Conservation (phyloP, 2,797 vertebrate species). For the Cossypha dichroa region DNA sequence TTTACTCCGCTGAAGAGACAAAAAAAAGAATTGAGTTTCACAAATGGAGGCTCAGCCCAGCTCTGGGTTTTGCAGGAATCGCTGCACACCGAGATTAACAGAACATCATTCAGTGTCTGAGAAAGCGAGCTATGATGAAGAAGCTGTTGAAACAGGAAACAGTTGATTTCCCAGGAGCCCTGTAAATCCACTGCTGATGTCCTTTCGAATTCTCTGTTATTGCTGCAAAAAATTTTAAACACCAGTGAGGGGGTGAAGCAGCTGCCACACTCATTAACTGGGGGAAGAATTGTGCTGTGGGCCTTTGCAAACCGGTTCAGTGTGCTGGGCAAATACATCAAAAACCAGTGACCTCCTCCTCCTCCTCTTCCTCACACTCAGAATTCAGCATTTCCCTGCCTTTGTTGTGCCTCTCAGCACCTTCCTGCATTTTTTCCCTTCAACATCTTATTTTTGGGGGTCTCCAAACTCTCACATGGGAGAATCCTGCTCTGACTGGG, state of each 20-base stretch:
- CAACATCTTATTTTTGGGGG: background rate
- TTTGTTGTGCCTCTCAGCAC: background rate
- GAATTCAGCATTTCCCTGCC: background rate
- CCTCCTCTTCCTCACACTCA: background rate
- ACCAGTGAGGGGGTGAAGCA: background rate
- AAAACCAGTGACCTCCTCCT: background rate
- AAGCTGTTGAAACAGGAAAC: slow-evolving; percentile 68
- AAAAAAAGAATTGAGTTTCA: background rate
- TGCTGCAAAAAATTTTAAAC: slow-evolving; percentile 57
- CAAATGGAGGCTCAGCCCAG: background rate
- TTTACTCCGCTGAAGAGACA: background rate
- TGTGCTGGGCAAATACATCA: background rate
- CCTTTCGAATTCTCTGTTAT: slow-evolving; percentile 57
- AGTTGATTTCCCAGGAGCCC: slow-evolving; percentile 68
- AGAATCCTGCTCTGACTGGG: background rate
- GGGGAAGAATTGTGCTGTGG: background rate
- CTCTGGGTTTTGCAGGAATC: slow-evolving; percentile 15
- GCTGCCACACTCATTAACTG: slow-evolving; percentile 33
- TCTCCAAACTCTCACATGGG: background rate
- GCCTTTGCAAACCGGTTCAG: background rate
- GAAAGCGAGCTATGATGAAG: slow-evolving; percentile 60
- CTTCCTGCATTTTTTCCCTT: background rate
- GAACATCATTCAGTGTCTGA: slow-evolving; percentile 30
- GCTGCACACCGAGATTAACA: slow-evolving; percentile 32
- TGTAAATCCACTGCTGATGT: slow-evolving; percentile 57